These are phyloP conservation scores for Oxytorus armatus DNA, from an alignment of 2,888 invertebrate genomes.

Conservation along the genomic window DNA sequence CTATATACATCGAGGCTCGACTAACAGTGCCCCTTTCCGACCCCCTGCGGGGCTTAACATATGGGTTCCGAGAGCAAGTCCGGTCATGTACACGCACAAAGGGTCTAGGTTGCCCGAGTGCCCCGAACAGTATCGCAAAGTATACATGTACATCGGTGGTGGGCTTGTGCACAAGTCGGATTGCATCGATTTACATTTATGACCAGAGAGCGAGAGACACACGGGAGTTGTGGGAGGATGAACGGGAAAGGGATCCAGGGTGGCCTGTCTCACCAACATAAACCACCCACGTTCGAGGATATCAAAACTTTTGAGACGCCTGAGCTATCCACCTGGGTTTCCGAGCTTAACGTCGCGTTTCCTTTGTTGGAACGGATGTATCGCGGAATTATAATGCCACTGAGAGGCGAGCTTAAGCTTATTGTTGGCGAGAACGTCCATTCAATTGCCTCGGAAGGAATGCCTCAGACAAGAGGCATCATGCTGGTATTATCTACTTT, in stretches of 20 bases:
- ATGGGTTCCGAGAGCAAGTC: constrained; percentile 16
- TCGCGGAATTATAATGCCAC: constrained; percentile 30
- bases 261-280: not conserved
- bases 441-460: constrained; percentile 19
- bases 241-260: not conserved
- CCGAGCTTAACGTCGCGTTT: constrained; percentile 35
- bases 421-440: not conserved
- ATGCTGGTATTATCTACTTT: constrained; percentile 7
- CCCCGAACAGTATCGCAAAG: constrained; percentile 29
- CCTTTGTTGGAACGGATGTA: constrained; percentile 8
- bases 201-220: not conserved
- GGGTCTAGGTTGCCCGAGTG: constrained; percentile 10
- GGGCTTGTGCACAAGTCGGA: constrained; percentile 16
- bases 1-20: not conserved
- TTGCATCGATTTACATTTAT: constrained; percentile 56
- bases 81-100: constrained; percentile 17
- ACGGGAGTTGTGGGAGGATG: not conserved
- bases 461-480: not conserved
- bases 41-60: constrained; percentile 24
- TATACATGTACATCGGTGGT: constrained; percentile 5
- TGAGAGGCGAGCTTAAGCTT: not conserved
- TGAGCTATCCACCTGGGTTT: constrained; percentile 18
- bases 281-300: not conserved
- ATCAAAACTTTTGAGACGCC: constrained; percentile 37
- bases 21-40: constrained; percentile 30